A percentile compares a stretch with the other conserved stretches of the same genome.
Evolutionary conservation across 2,888 invertebrate genomes (phyloP).

Genomic region (Chalcosyrphus nemorum): DNA sequence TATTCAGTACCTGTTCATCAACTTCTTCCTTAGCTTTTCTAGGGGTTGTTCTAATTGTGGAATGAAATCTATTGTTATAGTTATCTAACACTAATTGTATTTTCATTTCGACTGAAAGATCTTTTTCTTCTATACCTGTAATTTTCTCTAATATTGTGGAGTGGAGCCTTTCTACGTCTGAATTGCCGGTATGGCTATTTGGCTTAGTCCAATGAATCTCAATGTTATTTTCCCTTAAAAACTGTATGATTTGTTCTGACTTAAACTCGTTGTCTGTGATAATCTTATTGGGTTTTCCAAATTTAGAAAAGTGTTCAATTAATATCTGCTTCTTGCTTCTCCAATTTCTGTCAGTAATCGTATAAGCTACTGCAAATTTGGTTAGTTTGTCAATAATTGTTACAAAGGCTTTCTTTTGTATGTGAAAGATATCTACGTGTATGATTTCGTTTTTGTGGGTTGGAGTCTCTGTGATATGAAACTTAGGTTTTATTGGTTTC

Average conservation of each 20-base stretch:
- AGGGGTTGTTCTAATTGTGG: slow-evolving; percentile 8
- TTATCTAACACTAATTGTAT: too few species aligned
- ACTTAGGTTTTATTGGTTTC: slow-evolving; percentile 19
- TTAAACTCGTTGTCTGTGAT: slow-evolving; percentile 60
- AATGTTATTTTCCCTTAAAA: too few species aligned
- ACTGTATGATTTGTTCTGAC: too few species aligned
- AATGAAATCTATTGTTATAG: too few species aligned
- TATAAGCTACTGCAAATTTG: slow-evolving; percentile 61
- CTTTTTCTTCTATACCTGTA: too few species aligned
- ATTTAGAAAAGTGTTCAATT: slow-evolving; percentile 51
- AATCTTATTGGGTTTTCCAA: slow-evolving; percentile 47
- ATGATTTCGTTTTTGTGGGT: slow-evolving; percentile 51
- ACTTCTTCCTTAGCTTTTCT: slow-evolving; percentile 30
- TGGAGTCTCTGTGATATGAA: too few species aligned
- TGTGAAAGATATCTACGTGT: slow-evolving; percentile 59
- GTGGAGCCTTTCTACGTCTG: too few species aligned
- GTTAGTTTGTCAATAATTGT: slow-evolving; percentile 59
- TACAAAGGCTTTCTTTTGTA: slow-evolving; percentile 47
- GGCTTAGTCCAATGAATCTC: too few species aligned
- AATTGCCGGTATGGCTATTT: too few species aligned
- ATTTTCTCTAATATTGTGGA: too few species aligned
- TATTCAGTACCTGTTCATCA: neutral
- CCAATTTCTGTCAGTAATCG: slow-evolving; percentile 63
- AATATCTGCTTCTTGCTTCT: slow-evolving; percentile 35
- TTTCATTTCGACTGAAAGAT: too few species aligned